Evolutionary conservation across 2,888 invertebrate genomes (phyloP), one percentile per base, ranked within the genome.

Genomic region (Hypolimnas misippus): DNA sequence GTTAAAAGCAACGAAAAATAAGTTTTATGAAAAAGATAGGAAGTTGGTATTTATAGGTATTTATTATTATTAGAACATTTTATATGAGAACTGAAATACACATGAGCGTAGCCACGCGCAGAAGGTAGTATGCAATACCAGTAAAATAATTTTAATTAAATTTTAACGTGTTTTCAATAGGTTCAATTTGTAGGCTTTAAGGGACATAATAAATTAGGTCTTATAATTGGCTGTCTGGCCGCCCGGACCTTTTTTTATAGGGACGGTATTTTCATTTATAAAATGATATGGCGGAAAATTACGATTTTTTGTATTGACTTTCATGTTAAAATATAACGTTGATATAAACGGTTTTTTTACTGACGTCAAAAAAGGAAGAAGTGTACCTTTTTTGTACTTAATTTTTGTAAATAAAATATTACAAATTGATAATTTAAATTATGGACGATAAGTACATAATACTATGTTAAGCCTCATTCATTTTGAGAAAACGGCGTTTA

Each of bases 131-230:
- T 12, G 3, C 4, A 12, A 1, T 12, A n/a, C n/a, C 4, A n/a
- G 35, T 38, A 38, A 4, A 38, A 35, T 35, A 3, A 35, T n/a
- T 35, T 35, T 35, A 35, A 35, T 12, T 35, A 35, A 35, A 35
- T 35, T 35, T 35, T 35, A 6, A 35, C n/a, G 12, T 25, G 25
- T n/a, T 38, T 38, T 38, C 12, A 38, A 38, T 38, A n/a, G n/a
- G 35, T 38, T 0, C 12, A 38, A 3, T 38, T 38, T 38, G 2
- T 35, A 35, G 12, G 35, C 12, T 35, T 35, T 12, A n/a, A 35
- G 35, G 35, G 35, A 38, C 35, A 38, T 38, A n/a, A n/a, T 38
- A 38, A 38, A 38, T 38, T 38, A n/a, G 2, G n/a, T 38, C 35
- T n/a, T 12, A 38, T 38, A 38, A 38, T 38, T 38, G 35, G n/a